Percentiles rank a stretch among this genome's conserved stretches.
phyloP scores from a whole-genome alignment of 92 coral and sea anemone genomes.

The Pocillopora grandis region DNA sequence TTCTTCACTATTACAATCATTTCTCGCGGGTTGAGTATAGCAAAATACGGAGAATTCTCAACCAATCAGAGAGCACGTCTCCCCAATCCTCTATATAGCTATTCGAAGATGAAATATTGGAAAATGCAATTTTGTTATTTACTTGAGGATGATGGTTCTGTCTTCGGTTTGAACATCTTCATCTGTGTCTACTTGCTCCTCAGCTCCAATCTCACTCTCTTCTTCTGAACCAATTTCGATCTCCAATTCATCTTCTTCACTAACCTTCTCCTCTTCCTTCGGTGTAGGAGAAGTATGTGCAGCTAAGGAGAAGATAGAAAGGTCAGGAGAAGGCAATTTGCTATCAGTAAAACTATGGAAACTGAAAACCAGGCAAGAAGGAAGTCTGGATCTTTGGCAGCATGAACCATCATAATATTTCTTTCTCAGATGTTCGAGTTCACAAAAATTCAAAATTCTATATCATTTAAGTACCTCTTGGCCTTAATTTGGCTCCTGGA shows the following conservation, averaged over 20 bases:
- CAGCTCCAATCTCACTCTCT: neutral
- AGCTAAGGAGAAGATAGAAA: neutral
- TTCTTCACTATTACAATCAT: too few relatives aligned
- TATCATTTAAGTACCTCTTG: neutral
- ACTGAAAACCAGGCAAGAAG: neutral
- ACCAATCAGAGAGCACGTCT: too few relatives aligned
- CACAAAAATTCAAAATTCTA: neutral
- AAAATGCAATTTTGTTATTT: neutral
- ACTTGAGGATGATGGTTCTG: neutral
- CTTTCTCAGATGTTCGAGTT: neutral
- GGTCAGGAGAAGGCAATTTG: neutral
- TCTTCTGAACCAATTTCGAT: neutral
- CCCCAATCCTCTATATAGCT: too few relatives aligned
- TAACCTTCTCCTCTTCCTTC: neutral
- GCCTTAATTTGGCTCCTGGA: conserved; percentile 10
- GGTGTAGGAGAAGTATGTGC: neutral
- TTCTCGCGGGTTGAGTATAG: too few relatives aligned
- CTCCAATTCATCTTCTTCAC: neutral
- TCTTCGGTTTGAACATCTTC: neutral
- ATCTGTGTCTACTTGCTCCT: neutral
- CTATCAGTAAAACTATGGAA: neutral
- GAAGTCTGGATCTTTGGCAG: too few relatives aligned
- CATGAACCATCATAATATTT: too few relatives aligned
- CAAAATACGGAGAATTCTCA: too few relatives aligned
- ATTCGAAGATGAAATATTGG: too few relatives aligned